Conservation (phyloP, 2,113 vertebrate genomes). For the Oceanodroma tethys region DNA sequence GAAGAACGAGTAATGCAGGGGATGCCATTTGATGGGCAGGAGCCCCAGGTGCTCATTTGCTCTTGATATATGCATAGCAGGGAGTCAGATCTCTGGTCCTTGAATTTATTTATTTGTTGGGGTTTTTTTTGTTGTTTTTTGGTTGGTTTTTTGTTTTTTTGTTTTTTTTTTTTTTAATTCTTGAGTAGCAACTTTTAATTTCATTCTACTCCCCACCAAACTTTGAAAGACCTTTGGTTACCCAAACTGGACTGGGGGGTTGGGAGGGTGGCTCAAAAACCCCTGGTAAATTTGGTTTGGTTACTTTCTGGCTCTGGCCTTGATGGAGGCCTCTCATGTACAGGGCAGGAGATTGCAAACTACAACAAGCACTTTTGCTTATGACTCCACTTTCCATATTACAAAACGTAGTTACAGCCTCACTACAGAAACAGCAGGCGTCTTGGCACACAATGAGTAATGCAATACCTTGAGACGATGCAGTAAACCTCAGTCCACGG, state of each 20-base stretch:
- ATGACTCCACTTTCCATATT: neutral
- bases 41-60: neutral
- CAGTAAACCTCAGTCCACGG: neutral
- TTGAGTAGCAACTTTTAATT: neutral
- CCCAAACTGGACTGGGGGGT: neutral
- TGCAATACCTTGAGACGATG: neutral
- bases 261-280: neutral
- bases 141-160: too few species aligned
- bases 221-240: neutral
- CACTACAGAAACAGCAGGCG: neutral
- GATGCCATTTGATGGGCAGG: neutral
- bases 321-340: neutral
- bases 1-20: accelerated
- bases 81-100: neutral
- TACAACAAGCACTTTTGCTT: neutral
- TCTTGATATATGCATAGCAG: neutral
- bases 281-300: neutral
- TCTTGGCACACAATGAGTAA: neutral
- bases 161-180: neutral
- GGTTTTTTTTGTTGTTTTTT: too few species aligned
- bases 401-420: neutral
- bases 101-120: neutral
- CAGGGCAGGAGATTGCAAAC: neutral
- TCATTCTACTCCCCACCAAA: neutral
- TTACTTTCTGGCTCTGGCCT: neutral